Conservation (phyloP, 1,140 invertebrate genomes). For the Popillia japonica region DNA sequence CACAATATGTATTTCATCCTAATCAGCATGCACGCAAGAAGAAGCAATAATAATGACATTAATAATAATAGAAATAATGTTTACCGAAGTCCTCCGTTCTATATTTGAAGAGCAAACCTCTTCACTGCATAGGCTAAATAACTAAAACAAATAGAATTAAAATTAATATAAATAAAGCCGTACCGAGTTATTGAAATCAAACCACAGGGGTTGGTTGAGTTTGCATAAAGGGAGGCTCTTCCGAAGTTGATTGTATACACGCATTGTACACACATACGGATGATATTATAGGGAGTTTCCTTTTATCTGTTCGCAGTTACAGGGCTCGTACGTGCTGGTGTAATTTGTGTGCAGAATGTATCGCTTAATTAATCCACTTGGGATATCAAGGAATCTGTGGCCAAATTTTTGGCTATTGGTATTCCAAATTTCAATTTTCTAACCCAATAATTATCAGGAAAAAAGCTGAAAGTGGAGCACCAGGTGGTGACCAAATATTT, state of each 20-base stretch:
- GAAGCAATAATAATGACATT: not conserved
- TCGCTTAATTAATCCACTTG: not conserved
- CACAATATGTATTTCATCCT: too few relatives aligned
- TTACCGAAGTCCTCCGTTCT: not conserved
- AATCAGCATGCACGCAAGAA: not conserved
- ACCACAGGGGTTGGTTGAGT: constrained; percentile 44
- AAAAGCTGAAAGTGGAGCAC: too few relatives aligned
- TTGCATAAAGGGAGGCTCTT: constrained; percentile 24
- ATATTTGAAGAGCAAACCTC: not conserved
- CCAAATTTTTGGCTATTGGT: too few relatives aligned
- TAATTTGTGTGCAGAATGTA: not conserved
- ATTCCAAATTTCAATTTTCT: too few relatives aligned
- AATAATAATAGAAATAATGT: not conserved
- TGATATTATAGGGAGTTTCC: not conserved
- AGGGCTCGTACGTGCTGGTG: not conserved
- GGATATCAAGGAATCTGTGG: not conserved
- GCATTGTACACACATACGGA: too few relatives aligned
- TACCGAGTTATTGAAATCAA: constrained; percentile 46
- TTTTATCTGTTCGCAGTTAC: too few relatives aligned
- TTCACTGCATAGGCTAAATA: constrained; percentile 31
- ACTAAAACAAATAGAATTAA: constrained; percentile 49
- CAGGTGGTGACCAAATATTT: too few relatives aligned
- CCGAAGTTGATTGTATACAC: too few relatives aligned
- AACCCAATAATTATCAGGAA: too few relatives aligned
- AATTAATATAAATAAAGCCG: constrained; percentile 48